phyloP scores from a whole-genome alignment of 1,140 invertebrate species.

The Neodiprion pinetum region DNA sequence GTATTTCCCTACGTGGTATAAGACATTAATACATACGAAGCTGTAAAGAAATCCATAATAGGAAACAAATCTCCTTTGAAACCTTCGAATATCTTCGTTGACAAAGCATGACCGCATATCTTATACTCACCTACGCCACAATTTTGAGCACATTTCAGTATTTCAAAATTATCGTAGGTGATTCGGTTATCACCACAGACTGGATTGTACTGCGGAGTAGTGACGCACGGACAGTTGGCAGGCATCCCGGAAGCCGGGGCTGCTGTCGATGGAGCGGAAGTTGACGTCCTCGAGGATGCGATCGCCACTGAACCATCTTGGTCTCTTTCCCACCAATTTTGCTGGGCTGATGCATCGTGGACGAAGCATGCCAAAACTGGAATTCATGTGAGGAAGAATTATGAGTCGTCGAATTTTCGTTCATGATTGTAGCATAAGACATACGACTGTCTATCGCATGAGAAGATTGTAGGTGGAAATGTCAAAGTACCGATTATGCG shows the following conservation, averaged over 20 bases:
- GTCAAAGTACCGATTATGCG: no score
- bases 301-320: not conserved
- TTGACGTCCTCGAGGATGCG: not conserved
- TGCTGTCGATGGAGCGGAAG: not conserved
- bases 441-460: not conserved
- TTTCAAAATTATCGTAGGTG: conserved; percentile 49
- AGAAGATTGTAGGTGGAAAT: not conserved
- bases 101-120: not conserved
- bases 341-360: not conserved
- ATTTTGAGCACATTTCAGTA: conserved; percentile 34
- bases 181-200: conserved; percentile 53
- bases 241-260: not conserved
- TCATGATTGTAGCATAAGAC: not conserved
- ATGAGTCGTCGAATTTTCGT: not conserved
- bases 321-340: not conserved
- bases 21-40: not conserved
- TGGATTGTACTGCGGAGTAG: conserved; percentile 7
- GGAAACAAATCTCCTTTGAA: not conserved
- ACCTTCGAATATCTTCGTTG: not conserved
- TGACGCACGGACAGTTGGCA: not conserved
- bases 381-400: not conserved
- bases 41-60: not conserved
- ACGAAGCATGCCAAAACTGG: not conserved
- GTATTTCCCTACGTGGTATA: not conserved
- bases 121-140: conserved; percentile 32